phyloP scores from a whole-genome alignment of 1,140 invertebrate genomes.

The Drosophila novamexicana region DNA sequence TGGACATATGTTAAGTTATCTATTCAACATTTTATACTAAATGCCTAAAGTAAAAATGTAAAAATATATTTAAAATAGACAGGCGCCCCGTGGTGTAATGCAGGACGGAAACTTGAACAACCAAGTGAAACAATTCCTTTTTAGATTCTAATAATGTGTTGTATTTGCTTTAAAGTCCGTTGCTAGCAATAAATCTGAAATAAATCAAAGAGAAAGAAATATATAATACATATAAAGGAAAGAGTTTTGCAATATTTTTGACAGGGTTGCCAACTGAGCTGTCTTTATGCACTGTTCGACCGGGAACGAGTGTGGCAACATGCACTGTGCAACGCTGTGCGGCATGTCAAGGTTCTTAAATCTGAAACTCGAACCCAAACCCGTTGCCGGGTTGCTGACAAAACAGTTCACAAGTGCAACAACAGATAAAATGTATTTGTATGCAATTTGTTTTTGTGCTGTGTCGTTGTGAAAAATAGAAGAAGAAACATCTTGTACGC shows the following conservation, averaged over 20 bases:
- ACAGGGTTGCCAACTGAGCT: constrained; percentile 50
- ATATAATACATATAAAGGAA: too few relatives aligned
- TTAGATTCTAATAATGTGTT: background rate
- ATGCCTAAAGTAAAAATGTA: too few relatives aligned
- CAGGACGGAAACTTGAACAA: too few relatives aligned
- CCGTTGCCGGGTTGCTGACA: constrained; percentile 30
- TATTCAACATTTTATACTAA: too few relatives aligned
- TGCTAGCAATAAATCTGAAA: background rate
- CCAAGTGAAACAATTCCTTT: too few relatives aligned
- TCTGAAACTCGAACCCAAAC: constrained; percentile 2
- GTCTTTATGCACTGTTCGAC: constrained; percentile 36
- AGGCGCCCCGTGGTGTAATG: too few relatives aligned
- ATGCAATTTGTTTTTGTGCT: constrained; percentile 54
- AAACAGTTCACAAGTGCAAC: constrained; percentile 39
- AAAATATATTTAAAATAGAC: too few relatives aligned
- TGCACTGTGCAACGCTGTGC: constrained; percentile 19
- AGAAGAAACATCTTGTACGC: constrained; percentile 28
- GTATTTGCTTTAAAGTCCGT: background rate
- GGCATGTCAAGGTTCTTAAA: constrained; percentile 68
- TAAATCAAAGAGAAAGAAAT: constrained; percentile 1
- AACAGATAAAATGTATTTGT: constrained; percentile 56
- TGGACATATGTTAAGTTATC: too few relatives aligned
- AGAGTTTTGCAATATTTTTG: constrained; percentile 7
- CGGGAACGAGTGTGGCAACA: constrained; percentile 11
- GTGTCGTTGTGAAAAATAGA: constrained; percentile 29